These are phyloP conservation scores for Burhinus bistriatus DNA, from an alignment of 2,113 vertebrate genomes.

Conservation along the genomic window DNA sequence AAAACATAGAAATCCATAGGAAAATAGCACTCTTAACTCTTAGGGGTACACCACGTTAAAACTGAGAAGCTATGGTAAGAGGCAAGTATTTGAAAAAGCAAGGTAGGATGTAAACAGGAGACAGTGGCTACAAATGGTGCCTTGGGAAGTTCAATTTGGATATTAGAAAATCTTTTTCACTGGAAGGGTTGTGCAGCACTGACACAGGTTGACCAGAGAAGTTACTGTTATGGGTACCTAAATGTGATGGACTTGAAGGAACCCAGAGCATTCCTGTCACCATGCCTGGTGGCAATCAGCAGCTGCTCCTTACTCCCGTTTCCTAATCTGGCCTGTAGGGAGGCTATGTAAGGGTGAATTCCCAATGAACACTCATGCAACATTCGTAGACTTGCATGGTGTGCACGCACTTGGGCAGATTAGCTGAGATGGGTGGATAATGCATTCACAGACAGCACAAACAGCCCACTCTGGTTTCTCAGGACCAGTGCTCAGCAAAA, in stretches of 20 bases:
- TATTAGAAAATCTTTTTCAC: not conserved
- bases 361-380: fast-evolving
- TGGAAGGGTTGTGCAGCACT: not conserved
- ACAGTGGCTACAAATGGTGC: not conserved
- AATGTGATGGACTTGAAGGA: not conserved
- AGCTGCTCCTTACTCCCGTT: not conserved
- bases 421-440: not conserved
- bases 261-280: not conserved
- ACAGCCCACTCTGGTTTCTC: not conserved
- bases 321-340: not conserved
- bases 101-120: not conserved
- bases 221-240: not conserved
- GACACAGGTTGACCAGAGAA: not conserved
- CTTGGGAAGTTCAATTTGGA: not conserved
- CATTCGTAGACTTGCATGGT: fast-evolving
- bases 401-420: fast-evolving
- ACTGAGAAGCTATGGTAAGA: not conserved
- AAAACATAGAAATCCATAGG: not conserved
- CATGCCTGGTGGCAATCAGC: not conserved
- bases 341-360: not conserved
- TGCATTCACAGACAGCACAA: not conserved
- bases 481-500: not conserved
- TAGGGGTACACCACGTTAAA: not conserved
- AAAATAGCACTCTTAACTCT: not conserved
- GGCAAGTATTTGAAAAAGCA: not conserved